Percentiles rank a stretch among this genome's conserved stretches.
phyloP scores from a whole-genome alignment of 1,140 invertebrate genomes.

The Planococcus citri region DNA sequence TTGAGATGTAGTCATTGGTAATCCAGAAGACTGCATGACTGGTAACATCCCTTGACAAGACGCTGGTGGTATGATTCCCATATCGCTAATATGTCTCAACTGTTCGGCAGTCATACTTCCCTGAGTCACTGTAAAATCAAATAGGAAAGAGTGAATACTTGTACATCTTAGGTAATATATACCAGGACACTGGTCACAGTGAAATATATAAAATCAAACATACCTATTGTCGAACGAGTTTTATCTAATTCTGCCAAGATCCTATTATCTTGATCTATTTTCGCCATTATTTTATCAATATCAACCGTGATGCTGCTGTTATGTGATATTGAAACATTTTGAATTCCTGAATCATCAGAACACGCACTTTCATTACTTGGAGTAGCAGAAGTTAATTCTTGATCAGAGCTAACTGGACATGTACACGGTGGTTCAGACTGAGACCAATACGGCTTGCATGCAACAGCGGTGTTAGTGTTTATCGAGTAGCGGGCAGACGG shows the following conservation, averaged over 20 bases:
- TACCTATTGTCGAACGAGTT: slow-evolving; percentile 43
- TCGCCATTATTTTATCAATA: slow-evolving; percentile 86
- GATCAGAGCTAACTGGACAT: slow-evolving; percentile 16
- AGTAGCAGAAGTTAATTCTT: slow-evolving; percentile 14
- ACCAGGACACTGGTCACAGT: neutral
- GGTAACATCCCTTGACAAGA: neutral
- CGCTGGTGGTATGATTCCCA: slow-evolving; percentile 1
- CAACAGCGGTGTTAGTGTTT: slow-evolving; percentile 16
- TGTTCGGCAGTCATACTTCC: slow-evolving; percentile 12
- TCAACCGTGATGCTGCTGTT: slow-evolving; percentile 36
- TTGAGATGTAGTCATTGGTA: neutral
- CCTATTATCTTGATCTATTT: slow-evolving; percentile 76
- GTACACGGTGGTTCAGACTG: slow-evolving; percentile 15
- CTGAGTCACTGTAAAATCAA: slow-evolving; percentile 1
- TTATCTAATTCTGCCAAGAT: slow-evolving; percentile 82
- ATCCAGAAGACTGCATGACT: neutral
- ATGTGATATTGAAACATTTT: slow-evolving; percentile 7
- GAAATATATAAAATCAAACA: neutral
- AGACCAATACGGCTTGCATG: slow-evolving; percentile 17
- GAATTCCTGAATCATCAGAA: slow-evolving; percentile 18
- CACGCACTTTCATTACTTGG: slow-evolving; percentile 18
- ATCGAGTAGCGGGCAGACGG: slow-evolving; percentile 13
- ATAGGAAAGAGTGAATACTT: neutral
- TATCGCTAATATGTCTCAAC: neutral
- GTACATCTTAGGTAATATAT: neutral